Base-by-base conservation (phyloP, 2,888 invertebrate genomes). In the Diplazon laetatorius region DNA sequence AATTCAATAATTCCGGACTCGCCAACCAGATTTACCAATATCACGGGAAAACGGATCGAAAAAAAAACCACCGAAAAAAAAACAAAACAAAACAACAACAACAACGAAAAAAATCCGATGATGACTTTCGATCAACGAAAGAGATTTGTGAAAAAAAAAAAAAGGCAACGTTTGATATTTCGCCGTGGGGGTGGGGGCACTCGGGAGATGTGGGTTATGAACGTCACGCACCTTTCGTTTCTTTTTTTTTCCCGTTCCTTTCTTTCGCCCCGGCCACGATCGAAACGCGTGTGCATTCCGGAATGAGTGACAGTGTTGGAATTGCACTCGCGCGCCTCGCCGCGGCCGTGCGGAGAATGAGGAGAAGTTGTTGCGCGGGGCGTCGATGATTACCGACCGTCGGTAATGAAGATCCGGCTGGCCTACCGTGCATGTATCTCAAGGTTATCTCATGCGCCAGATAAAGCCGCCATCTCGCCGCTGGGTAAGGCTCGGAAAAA, bases 221-320 rank as follows among this genome's bases (percentile, higher is more conserved):
- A 89, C 88, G 87, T 89, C 88, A 89, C 88, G 76, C 82, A 86
- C 83, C 86, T 87, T 85, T 35, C n/a, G 3, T 25, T 30, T 35
- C 16, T 16, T 25, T 30, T n/a, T 14, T 14, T 82, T 80, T 82
- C 82, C 70, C 78, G 79, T 74, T 80, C 82, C 82, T 81, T 82
- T 81, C 84, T 82, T 80, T 77, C 25, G 35, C 5, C 60, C n/a
- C 30, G 25, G 2, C 9, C 25, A n/a, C 12, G 6, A 30, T 30
- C 4, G 10, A 37, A 66, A 18, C 35, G n/a, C 37, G 65, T 62
- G 78, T 71, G 62, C 22, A 62, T 25, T 44, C 20, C 65, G 44
- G 48, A 16, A 63, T 25, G 62, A 78, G 65, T 78, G 78, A 74
- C 78, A 74, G 78, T 65, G 52, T 48, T 35, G 70, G 74, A 78